A percentile compares a stretch with the other conserved stretches of the same genome.
phyloP scores from a whole-genome alignment of 1,140 invertebrate genomes.

The Streblospio benedicti region DNA sequence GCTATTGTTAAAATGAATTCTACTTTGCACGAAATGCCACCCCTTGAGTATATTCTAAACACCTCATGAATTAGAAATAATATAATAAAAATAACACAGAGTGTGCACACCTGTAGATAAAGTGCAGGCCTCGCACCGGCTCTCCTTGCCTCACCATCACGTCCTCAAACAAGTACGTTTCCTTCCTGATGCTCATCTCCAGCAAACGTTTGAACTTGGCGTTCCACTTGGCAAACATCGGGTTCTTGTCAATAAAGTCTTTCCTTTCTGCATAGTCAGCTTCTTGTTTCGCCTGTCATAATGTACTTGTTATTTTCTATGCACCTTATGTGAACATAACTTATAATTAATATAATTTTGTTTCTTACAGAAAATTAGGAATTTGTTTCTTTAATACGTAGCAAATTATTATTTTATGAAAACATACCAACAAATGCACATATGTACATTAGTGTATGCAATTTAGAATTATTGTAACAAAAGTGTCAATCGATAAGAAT shows the following conservation, averaged over 20 bases:
- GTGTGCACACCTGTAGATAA: slow-evolving; percentile 31
- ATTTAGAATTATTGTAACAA: neutral
- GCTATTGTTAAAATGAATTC: too few species aligned
- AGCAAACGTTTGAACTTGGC: slow-evolving; percentile 34
- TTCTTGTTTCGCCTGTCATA: slow-evolving; percentile 32
- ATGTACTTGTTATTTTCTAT: too few species aligned
- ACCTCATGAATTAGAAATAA: too few species aligned
- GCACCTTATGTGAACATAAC: too few species aligned
- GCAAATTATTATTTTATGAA: too few species aligned
- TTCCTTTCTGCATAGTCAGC: slow-evolving; percentile 29
- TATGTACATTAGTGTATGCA: neutral
- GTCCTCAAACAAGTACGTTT: slow-evolving; percentile 27
- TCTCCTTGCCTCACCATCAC: slow-evolving; percentile 31
- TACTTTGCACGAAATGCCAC: too few species aligned
- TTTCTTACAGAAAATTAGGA: too few species aligned
- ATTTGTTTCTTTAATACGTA: too few species aligned
- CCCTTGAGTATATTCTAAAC: too few species aligned
- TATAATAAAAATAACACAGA: too few species aligned
- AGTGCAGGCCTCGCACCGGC: slow-evolving; percentile 26
- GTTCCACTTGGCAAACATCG: slow-evolving; percentile 35
- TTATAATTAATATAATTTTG: too few species aligned
- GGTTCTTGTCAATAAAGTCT: slow-evolving; percentile 33
- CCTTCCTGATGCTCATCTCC: slow-evolving; percentile 34
- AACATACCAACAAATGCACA: too few species aligned
- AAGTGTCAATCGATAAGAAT: neutral